Evolutionary conservation across 1,140 invertebrate species (phyloP).

Genomic region (Schmidtea mediterranea): DNA sequence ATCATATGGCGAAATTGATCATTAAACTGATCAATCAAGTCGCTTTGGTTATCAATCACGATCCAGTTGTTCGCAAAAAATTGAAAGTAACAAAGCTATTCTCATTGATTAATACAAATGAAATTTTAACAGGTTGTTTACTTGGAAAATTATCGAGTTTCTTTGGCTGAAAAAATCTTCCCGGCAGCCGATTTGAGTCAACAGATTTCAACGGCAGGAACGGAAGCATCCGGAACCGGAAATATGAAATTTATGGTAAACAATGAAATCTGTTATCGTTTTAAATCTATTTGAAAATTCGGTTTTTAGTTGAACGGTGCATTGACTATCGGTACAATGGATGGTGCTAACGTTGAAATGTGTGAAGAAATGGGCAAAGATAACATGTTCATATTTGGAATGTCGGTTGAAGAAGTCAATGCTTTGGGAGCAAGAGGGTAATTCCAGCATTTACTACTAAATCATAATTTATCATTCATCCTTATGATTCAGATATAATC

Average conservation of each 20-base stretch:
- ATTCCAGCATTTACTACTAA: too few relatives aligned
- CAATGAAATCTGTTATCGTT: too few relatives aligned
- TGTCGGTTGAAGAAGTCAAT: constrained; percentile 7
- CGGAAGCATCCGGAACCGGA: constrained; percentile 75
- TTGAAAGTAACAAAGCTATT: too few relatives aligned
- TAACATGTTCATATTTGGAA: constrained; percentile 9
- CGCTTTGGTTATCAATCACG: constrained; percentile 80
- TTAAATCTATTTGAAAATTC: too few relatives aligned
- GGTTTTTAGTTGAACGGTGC: constrained; percentile 7
- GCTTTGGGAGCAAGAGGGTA: background rate
- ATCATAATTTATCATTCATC: too few relatives aligned
- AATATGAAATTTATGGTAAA: constrained; percentile 42
- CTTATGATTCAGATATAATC: constrained; percentile 1
- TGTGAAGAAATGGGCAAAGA: constrained; percentile 6
- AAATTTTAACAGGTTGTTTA: constrained; percentile 48
- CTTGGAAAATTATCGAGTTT: constrained; percentile 71
- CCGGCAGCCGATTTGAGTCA: constrained; percentile 82
- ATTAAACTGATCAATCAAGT: too few relatives aligned
- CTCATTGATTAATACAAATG: too few relatives aligned
- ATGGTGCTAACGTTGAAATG: constrained; percentile 9
- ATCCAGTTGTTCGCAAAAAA: constrained; percentile 78
- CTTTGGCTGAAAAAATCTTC: constrained; percentile 62
- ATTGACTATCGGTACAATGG: constrained; percentile 7
- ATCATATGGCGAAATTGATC: too few relatives aligned
- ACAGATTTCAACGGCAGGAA: constrained; percentile 77